Evolutionary conservation across 2,888 invertebrate genomes (phyloP).

Genomic region (Watsonalla binaria): DNA sequence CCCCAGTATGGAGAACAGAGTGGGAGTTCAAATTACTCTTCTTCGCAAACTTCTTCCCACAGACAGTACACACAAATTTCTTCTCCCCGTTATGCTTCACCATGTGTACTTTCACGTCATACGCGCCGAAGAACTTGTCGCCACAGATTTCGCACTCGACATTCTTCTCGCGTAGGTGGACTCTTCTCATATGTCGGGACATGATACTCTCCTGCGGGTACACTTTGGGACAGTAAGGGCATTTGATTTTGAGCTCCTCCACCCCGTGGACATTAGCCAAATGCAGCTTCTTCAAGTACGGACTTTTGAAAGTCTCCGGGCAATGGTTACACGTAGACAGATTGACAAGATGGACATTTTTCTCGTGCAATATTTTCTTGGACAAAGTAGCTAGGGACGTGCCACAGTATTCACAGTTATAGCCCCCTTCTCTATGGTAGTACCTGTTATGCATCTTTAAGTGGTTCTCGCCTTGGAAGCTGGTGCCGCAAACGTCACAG

Average conservation of each 20-base stretch:
- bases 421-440: slow-evolving; percentile 66
- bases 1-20: slow-evolving; percentile 75
- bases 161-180: slow-evolving; percentile 72
- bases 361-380: slow-evolving; percentile 66
- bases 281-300: slow-evolving; percentile 64
- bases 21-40: slow-evolving; percentile 80
- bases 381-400: slow-evolving; percentile 65
- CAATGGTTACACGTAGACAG: slow-evolving; percentile 61
- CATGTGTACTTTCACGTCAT: slow-evolving; percentile 72
- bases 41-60: slow-evolving; percentile 79
- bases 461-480: slow-evolving; percentile 71
- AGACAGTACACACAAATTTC: slow-evolving; percentile 77
- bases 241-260: slow-evolving; percentile 67
- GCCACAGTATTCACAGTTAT: slow-evolving; percentile 67
- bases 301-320: slow-evolving; percentile 66
- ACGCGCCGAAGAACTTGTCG: slow-evolving; percentile 63
- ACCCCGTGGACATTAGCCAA: slow-evolving; percentile 64
- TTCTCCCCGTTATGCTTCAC: slow-evolving; percentile 76
- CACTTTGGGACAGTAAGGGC: slow-evolving; percentile 68
- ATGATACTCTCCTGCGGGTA: slow-evolving; percentile 77
- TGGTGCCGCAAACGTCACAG: slow-evolving; percentile 68
- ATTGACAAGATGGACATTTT: slow-evolving; percentile 62
- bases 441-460: slow-evolving; percentile 70
- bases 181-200: slow-evolving; percentile 79
- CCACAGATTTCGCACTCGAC: slow-evolving; percentile 68